These are phyloP conservation scores for Cyaniris semiargus DNA, from an alignment of 2,888 invertebrate species.

Conservation along the genomic window DNA sequence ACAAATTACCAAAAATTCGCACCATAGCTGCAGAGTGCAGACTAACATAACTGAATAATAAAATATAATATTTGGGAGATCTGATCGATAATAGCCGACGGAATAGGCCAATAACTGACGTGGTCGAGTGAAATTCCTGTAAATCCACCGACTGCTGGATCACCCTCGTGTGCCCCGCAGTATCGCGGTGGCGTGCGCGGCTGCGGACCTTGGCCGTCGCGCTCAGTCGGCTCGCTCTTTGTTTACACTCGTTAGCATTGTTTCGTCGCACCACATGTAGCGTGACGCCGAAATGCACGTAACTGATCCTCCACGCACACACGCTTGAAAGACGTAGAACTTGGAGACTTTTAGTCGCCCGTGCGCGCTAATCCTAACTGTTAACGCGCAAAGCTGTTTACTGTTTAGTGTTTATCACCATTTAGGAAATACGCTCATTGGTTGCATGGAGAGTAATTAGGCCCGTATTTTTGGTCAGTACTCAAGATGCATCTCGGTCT, in stretches of 20 bases:
- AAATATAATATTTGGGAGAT: too few relatives aligned
- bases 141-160: neutral
- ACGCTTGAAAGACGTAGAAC: neutral
- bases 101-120: neutral
- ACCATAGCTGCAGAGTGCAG: too few relatives aligned
- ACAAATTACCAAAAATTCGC: neutral
- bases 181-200: constrained; percentile 39
- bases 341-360: neutral
- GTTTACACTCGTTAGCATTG: constrained; percentile 26
- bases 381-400: neutral
- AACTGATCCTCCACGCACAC: neutral
- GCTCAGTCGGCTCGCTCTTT: constrained; percentile 45
- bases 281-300: neutral
- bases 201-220: constrained; percentile 48
- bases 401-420: too few relatives aligned
- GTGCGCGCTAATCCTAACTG: neutral
- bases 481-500: too few relatives aligned
- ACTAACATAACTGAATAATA: too few relatives aligned
- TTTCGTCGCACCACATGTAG: constrained; percentile 2
- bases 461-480: too few relatives aligned
- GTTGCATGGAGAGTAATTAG: neutral
- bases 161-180: neutral
- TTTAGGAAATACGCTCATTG: neutral
- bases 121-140: neutral
- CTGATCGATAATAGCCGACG: neutral